Conservation (phyloP, 2,113 vertebrate genomes). For the Otus sunia region DNA sequence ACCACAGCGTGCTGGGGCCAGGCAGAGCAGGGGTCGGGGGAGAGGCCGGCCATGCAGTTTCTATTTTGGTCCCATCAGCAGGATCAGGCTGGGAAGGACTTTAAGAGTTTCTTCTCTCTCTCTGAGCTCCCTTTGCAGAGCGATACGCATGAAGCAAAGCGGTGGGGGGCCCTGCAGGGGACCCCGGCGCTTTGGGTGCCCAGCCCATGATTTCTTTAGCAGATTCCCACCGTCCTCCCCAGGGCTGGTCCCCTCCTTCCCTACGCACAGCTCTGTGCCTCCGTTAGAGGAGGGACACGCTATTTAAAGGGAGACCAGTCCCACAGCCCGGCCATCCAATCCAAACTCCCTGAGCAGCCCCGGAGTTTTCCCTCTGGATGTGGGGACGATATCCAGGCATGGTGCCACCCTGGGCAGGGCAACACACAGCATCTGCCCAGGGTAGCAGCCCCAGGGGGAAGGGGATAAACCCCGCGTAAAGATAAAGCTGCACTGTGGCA, state of each 20-base stretch:
- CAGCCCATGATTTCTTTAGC: background rate
- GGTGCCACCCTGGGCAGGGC: background rate
- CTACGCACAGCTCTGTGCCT: background rate
- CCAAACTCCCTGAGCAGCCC: background rate
- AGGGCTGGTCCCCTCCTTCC: background rate
- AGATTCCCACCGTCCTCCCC: background rate
- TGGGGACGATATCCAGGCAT: rapidly evolving
- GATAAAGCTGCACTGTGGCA: background rate
- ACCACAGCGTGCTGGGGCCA: rapidly evolving
- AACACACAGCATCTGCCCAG: background rate
- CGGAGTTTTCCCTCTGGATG: background rate
- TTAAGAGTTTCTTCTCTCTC: background rate
- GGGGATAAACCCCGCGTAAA: rapidly evolving
- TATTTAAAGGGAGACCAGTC: background rate
- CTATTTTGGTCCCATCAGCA: slow-evolving; percentile 40
- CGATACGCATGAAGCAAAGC: background rate
- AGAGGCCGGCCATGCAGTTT: background rate
- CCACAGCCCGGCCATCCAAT: background rate
- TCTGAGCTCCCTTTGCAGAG: background rate
- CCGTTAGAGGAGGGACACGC: rapidly evolving
- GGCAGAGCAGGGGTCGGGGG: background rate
- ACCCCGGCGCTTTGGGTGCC: background rate
- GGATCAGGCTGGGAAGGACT: background rate
- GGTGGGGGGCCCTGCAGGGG: background rate
- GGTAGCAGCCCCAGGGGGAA: background rate